Base-by-base conservation (phyloP, 2,113 vertebrate genomes). In the Chrysochloris asiatica region DNA sequence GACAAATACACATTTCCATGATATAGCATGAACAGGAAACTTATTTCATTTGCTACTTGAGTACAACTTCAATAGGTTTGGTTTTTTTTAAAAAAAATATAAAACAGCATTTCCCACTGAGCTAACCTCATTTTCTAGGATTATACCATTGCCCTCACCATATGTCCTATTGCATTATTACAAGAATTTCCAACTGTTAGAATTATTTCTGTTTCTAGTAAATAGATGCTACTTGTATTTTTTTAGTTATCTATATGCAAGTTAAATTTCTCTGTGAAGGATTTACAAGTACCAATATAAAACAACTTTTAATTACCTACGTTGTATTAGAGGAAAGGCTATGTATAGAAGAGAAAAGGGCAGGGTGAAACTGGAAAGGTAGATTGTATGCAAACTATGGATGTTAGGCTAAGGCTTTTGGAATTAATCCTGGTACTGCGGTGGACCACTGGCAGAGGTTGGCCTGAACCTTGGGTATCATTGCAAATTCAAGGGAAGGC, bases 81-180 rank as follows among this genome's bases (percentile, higher is more conserved):
- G 61, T 86, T 93, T 81, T 28, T 36, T n/a, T 89, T 92, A 0
- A 33, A 91, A 92, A n/a, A 93, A 91, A 92, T 81, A 90, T 86
- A 90, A 92, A 94, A 77, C 47, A 77, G 45, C n/a, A n/a, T 81
- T 88, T 94, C 95, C 92, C 26, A 92, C 90, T 22, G 92, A 75
- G 88, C 26, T 92, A 88, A 88, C 45, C 94, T 95, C 80, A 89
- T 95, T 95, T 96, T 94, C 80, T 88, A 73, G 72, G 80, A 81
- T 75, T 92, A 61, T 93, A 67, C 81, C 33, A 59, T 90, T 65
- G 86, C 59, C 88, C 65, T 96, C 59, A 36, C 84, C 95, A 92
- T 95, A 93, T 92, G 90, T 88, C 83, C 65, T 33, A 63, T 1
- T 52, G 86, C 45, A 85, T 86, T 88, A 89, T 93, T 73, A 88